phyloP scores from a whole-genome alignment of 2,113 vertebrate genomes.

The Mionectes macconnelli region DNA sequence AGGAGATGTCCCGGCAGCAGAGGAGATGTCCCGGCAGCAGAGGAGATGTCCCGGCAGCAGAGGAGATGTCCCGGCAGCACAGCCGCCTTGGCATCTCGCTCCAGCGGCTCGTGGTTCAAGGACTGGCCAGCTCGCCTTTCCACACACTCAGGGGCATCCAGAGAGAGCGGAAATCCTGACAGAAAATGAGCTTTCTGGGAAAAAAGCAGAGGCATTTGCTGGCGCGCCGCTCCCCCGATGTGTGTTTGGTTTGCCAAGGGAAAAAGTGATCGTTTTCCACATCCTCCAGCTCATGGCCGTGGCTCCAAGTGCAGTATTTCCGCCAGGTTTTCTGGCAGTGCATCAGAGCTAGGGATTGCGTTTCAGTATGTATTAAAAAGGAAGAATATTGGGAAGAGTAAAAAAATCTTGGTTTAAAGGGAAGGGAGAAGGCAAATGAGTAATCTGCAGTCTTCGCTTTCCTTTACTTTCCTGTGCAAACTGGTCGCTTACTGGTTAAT shows the following conservation, averaged over 20 bases:
- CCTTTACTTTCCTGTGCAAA: background rate
- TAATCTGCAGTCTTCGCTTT: background rate
- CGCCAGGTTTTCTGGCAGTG: background rate
- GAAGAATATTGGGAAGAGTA: background rate
- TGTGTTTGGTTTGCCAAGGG: background rate
- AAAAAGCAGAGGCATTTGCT: background rate
- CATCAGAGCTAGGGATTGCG: background rate
- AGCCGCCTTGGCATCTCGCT: accelerated
- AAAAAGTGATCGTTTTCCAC: background rate
- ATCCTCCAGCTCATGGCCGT: background rate
- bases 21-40: too few species aligned
- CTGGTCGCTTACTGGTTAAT: background rate
- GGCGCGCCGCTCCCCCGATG: background rate
- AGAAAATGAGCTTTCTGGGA: background rate
- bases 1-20: too few species aligned
- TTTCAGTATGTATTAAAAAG: background rate
- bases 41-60: too few species aligned
- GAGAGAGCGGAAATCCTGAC: background rate
- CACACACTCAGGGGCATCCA: background rate
- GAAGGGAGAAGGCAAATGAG: background rate
- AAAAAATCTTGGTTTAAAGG: background rate
- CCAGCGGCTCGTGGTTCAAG: accelerated
- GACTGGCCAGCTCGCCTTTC: background rate
- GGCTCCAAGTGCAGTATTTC: background rate
- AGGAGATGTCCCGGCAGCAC: too few species aligned